Base-by-base conservation (phyloP, 1,140 invertebrate genomes). In the Ephestia elutella region DNA sequence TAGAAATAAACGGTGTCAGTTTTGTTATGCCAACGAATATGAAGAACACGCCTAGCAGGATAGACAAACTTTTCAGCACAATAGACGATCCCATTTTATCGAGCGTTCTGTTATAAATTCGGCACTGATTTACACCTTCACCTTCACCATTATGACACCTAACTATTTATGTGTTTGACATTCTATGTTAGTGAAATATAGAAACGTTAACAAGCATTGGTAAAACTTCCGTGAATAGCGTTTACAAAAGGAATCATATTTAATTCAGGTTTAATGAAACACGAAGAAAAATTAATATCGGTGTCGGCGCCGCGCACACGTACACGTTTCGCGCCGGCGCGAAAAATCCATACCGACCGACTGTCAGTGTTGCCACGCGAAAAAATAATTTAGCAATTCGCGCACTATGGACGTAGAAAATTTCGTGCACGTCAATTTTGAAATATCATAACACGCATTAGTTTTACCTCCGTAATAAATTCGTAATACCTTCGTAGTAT, bases 21-120 rank as follows among this genome's bases (percentile, higher is more conserved):
- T 98, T 98, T 73, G 98, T 94, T 18, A 94, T 94, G 50, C 97
- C 97, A 60, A 98, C 95, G 84, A 98, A 98, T 71, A 99, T 93
- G 85, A 99, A 99, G 90, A 99, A 99, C 65, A 99, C 91, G 55
- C 97, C 97, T 68, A 98, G 89, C 28, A 98, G 92, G 62, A 99
- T 89, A 10, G 97, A 98, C 58, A 99, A 90, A 82, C 96, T 96
- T 85, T 94, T 96, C 56, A 98, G 89, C 58, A 98, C 97, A 63
- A 97, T 93, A 49, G 96, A 44, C 38, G 38, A 95, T 58, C 79
- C 89, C 87, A 89, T 90, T 77, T 75, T 86, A 65, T 56, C 35
- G n/a, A 54, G 15, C 49, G 20, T 17, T 49, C 35, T 59, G 19
- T 48, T 25, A 9, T 58, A 56, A 50, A 63, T 56, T 71, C 38